A percentile compares a stretch with the other conserved stretches of the same genome.
phyloP scores from a whole-genome alignment of 2,113 vertebrate species.

The Psittacula cyanocephala region DNA sequence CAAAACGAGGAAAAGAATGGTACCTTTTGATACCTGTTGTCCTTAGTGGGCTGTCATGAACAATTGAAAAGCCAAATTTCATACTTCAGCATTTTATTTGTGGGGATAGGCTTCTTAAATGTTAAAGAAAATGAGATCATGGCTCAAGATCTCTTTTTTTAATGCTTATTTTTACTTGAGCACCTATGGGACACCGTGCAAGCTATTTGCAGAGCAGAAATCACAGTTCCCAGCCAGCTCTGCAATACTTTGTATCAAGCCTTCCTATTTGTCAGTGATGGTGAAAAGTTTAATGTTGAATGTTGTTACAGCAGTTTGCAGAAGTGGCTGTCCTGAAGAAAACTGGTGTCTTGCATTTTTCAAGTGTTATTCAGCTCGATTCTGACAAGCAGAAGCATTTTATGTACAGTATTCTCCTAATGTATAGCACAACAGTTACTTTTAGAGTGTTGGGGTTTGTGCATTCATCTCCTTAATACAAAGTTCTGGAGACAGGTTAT shows the following conservation, averaged over 20 bases:
- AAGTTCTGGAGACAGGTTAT: background rate
- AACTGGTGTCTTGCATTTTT: background rate
- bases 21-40: background rate
- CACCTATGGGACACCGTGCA: background rate
- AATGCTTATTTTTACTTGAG: constrained; percentile 15
- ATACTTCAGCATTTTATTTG: background rate
- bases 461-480: background rate
- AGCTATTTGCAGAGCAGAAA: background rate
- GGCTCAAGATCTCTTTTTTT: background rate
- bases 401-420: background rate
- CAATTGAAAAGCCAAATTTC: background rate
- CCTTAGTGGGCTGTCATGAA: background rate
- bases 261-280: background rate
- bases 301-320: background rate
- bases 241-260: background rate
- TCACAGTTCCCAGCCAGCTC: background rate
- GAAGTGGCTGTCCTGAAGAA: background rate
- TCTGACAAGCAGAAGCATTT: background rate
- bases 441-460: background rate
- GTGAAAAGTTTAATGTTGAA: background rate
- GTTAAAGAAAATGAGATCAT: background rate
- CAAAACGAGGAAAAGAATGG: background rate
- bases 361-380: background rate
- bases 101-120: background rate
- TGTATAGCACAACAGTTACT: background rate